phyloP scores from a whole-genome alignment of 2,113 vertebrate genomes.

The Poeciliopsis retropinna region DNA sequence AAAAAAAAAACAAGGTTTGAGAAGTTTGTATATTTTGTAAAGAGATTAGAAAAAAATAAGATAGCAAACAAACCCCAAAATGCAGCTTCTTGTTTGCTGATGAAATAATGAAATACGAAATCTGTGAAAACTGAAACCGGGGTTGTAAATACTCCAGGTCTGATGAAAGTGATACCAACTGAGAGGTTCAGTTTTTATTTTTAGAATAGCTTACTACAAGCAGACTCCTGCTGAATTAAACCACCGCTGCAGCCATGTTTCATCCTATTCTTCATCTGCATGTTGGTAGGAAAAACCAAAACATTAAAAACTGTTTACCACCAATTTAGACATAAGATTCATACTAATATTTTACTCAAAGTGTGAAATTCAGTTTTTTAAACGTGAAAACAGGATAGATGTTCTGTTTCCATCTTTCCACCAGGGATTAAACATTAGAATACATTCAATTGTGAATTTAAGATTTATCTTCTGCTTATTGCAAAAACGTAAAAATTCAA shows the following conservation, averaged over 20 bases:
- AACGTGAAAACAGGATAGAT: too few relatives aligned
- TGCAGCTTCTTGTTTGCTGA: not conserved
- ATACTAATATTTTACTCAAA: not conserved
- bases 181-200: conserved; percentile 11
- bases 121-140: not conserved
- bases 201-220: conserved; percentile 1
- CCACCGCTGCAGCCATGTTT: conserved; percentile 25
- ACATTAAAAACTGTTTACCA: not conserved
- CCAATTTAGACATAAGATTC: too few relatives aligned
- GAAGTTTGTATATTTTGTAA: not conserved
- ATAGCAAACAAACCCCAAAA: not conserved
- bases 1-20: not conserved
- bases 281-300: not conserved
- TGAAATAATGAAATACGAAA: conserved; percentile 1
- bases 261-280: not conserved
- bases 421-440: too few relatives aligned
- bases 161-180: not conserved
- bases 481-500: too few relatives aligned
- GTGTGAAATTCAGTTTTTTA: not conserved
- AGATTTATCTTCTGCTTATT: too few relatives aligned
- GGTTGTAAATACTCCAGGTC: not conserved
- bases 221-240: conserved; percentile 19
- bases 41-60: not conserved
- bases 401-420: too few relatives aligned
- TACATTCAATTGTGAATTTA: too few relatives aligned